Percentiles rank a stretch among this genome's conserved stretches.
Evolutionary conservation across 2,888 invertebrate genomes (phyloP).

Genomic region (Pheosia tremula): DNA sequence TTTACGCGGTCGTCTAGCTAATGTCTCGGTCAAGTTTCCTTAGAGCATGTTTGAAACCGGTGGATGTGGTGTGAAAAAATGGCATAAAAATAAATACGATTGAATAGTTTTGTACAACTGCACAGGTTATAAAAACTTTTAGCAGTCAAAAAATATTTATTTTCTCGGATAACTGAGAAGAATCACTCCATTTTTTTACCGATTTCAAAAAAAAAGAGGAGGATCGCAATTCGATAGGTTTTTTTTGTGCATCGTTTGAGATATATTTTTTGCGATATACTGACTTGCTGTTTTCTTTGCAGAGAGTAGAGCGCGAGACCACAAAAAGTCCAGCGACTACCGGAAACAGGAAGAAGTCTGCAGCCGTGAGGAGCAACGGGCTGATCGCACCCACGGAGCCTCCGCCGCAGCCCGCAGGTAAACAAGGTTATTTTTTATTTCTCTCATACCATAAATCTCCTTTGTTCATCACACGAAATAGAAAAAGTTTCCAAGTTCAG

Average conservation of each 20-base stretch:
- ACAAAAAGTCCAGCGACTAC: slow-evolving; percentile 77
- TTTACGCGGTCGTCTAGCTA: slow-evolving; percentile 35
- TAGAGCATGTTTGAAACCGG: not conserved
- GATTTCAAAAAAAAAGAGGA: too few species aligned
- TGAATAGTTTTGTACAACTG: not conserved
- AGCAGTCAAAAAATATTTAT: not conserved
- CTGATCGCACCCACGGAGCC: slow-evolving; percentile 67
- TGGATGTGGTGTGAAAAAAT: slow-evolving; percentile 3
- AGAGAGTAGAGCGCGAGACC: slow-evolving; percentile 76
- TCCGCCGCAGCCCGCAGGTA: slow-evolving; percentile 67
- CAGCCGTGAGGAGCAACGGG: slow-evolving; percentile 73
- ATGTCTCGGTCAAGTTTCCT: slow-evolving; percentile 17
- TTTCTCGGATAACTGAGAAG: slow-evolving; percentile 9
- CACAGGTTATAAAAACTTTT: not conserved
- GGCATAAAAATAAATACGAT: not conserved
- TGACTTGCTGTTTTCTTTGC: slow-evolving; percentile 43
- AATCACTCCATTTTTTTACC: too few species aligned
- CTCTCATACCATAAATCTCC: slow-evolving; percentile 16
- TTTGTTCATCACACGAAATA: slow-evolving; percentile 22
- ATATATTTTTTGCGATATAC: slow-evolving; percentile 7
- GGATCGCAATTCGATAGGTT: slow-evolving; percentile 3
- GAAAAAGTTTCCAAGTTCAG: slow-evolving; percentile 27
- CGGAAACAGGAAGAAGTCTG: slow-evolving; percentile 72
- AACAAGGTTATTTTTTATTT: slow-evolving; percentile 22
- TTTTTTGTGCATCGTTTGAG: slow-evolving; percentile 19